phyloP scores from a whole-genome alignment of 1,140 invertebrate genomes.

The Odontomachus brunneus region DNA sequence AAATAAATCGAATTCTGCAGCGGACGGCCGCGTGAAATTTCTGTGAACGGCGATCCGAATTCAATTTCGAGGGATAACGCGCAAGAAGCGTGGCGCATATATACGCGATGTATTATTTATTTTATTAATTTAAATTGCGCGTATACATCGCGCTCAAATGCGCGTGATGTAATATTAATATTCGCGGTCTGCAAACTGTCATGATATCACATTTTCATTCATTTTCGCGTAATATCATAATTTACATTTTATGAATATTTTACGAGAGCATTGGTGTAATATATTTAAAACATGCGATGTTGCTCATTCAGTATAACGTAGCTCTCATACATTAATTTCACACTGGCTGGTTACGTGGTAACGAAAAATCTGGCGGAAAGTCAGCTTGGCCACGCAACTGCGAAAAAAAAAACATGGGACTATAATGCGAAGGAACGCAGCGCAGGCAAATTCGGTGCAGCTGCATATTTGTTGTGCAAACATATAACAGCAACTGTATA shows the following conservation, averaged over 20 bases:
- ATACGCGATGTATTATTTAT: background rate
- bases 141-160: constrained; percentile 21
- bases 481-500: too few relatives aligned
- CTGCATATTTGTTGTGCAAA: background rate
- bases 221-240: constrained; percentile 36
- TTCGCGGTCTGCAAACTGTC: constrained; percentile 41
- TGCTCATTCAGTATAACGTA: constrained; percentile 53
- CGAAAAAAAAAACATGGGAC: constrained; percentile 18
- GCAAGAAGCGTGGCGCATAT: background rate
- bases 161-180: constrained; percentile 34
- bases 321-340: constrained; percentile 57
- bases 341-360: constrained; percentile 39
- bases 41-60: background rate
- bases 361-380: constrained; percentile 48
- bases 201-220: constrained; percentile 44
- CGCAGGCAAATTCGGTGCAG: background rate
- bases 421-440: constrained; percentile 8
- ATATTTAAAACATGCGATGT: constrained; percentile 51
- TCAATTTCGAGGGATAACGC: background rate
- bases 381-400: background rate
- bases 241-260: constrained; percentile 59
- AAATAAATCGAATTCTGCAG: background rate
- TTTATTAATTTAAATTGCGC: constrained; percentile 24
- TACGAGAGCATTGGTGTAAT: constrained; percentile 21
- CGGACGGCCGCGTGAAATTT: background rate